Evolutionary conservation across 2,888 invertebrate genomes (phyloP), one percentile per base, ranked within the genome.

Genomic region (Carpatolechia fugitivella): DNA sequence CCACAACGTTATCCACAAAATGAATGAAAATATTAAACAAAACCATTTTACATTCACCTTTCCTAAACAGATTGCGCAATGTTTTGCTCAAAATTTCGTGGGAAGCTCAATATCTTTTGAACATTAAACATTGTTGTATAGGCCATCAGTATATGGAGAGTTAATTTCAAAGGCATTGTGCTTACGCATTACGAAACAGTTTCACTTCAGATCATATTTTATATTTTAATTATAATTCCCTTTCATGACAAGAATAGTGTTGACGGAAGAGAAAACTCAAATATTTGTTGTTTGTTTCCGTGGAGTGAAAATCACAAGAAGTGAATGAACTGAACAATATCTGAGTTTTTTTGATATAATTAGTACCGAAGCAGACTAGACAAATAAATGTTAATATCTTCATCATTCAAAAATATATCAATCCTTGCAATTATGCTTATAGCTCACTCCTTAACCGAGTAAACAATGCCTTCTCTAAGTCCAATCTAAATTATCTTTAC

Each of bases 61-160:
- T 85, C 81, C 77, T 78, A 74, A 68, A 59, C 63, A 63, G 65
- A 62, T 85, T 83, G 72, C 73, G 72, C 76, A 84, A 83, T 57
- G 56, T 62, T 60, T 58, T 55, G 63, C 59, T 61, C 60, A 55
- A 59, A 56, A 54, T 36, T 33, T 60, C 80, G 82, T 84, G 85
- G 69, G 85, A 85, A 80, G 57, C 59, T 55, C 68, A 56, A 65
- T 64, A 63, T 62, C 57, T 60, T 63, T 57, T 59, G 64, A 69
- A 63, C 80, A 81, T 78, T 76, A 70, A 72, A 66, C 69, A 74
- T 77, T 78, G 70, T 72, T 65, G 54, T 58, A 18, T 40, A 20
- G 18, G 3, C 60, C 61, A 10, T 56, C 52, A 57, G 56, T 59
- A 54, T 63, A 5, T 63, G 59, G 35, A 57, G 29, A 57, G 55